A percentile compares a stretch with the other conserved stretches of the same genome.
Conservation (phyloP, 2,113 vertebrate genomes). For the Globicephala melas region DNA sequence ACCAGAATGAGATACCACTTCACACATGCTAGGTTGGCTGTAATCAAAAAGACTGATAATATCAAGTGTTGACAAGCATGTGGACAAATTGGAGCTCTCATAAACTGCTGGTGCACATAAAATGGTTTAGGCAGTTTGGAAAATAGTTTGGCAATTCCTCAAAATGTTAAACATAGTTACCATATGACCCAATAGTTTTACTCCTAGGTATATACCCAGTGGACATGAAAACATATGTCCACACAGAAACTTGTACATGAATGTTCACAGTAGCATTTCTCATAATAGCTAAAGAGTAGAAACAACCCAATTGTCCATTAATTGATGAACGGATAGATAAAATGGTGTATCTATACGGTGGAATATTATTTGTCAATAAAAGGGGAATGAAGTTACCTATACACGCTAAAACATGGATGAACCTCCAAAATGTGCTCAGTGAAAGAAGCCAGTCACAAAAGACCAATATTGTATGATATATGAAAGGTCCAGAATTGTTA, state of each 20-base stretch:
- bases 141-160: no score
- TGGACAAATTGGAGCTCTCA: no score
- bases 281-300: background rate
- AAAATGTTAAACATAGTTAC: no score
- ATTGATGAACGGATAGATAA: background rate
- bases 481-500: background rate
- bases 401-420: background rate
- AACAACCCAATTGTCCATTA: background rate
- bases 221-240: no score
- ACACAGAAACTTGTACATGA: background rate
- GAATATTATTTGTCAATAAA: background rate
- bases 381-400: background rate
- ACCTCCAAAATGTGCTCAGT: background rate
- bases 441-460: background rate
- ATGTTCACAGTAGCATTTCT: background rate
- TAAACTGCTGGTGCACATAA: no score
- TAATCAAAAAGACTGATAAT: no score
- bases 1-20: no score
- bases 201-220: no score
- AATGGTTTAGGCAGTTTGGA: no score
- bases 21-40: no score
- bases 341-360: background rate
- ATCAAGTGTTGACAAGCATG: no score
- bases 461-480: background rate
- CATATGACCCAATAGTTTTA: no score